Percentiles rank a stretch among this genome's conserved stretches.
These are phyloP conservation scores for Patella vulgata DNA, from an alignment of 1,140 invertebrate species.

Conservation along the genomic window DNA sequence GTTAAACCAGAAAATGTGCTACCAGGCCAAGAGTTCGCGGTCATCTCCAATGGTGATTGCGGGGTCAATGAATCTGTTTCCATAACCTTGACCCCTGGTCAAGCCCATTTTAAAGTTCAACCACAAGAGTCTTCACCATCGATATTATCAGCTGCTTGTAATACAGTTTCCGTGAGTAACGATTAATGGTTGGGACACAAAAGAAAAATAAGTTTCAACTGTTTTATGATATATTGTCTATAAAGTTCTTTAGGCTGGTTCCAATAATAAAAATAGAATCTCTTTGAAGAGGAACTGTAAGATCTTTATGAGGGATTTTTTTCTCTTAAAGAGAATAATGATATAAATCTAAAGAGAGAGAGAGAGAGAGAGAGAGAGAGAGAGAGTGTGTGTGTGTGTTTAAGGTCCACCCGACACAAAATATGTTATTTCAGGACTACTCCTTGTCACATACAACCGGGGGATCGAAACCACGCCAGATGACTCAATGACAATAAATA, in stretches of 20 bases:
- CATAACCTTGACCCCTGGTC: constrained; percentile 10
- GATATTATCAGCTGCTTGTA: background rate
- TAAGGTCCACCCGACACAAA: too few relatives aligned
- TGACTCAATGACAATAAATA: too few relatives aligned
- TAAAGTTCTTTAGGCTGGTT: background rate
- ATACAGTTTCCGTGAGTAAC: background rate
- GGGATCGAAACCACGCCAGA: too few relatives aligned
- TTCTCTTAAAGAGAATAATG: too few relatives aligned
- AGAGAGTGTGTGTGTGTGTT: too few relatives aligned
- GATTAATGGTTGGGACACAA: too few relatives aligned
- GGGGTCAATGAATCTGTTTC: constrained; percentile 13
- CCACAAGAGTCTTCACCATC: background rate
- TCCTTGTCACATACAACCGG: too few relatives aligned
- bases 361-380: too few relatives aligned
- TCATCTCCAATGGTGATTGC: constrained; percentile 30
- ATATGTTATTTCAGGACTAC: too few relatives aligned
- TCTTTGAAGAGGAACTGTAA: constrained; percentile 1
- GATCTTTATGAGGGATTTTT: background rate
- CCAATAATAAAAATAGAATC: constrained; percentile 4
- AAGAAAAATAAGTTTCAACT: too few relatives aligned
- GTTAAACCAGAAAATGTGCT: background rate
- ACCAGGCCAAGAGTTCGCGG: constrained; percentile 1
- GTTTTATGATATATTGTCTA: background rate
- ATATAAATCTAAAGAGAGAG: too few relatives aligned
- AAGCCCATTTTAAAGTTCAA: constrained; percentile 20